phyloP scores from a whole-genome alignment of 2,888 invertebrate genomes.

The Nomada hirtipes region DNA sequence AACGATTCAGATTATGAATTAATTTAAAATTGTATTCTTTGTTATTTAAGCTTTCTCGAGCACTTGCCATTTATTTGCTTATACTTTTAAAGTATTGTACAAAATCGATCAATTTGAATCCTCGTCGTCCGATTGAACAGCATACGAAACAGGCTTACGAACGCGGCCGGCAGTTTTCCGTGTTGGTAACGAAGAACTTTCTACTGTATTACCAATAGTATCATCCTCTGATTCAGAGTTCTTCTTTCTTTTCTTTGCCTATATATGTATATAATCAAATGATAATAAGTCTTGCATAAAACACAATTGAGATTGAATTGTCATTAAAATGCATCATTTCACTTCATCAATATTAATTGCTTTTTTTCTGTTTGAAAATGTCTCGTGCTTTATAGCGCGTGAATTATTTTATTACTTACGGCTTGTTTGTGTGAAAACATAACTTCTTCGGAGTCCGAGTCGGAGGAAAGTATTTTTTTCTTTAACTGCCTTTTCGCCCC shows the following conservation, averaged over 20 bases:
- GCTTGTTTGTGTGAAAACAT: conserved; percentile 68
- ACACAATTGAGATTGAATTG: conserved; percentile 6
- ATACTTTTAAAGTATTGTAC: conserved; percentile 4
- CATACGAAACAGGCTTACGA: conserved; percentile 85
- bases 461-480: conserved; percentile 75
- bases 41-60: conserved; percentile 20
- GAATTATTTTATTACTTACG: conserved; percentile 67
- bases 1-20: conserved; percentile 15
- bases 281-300: background rate
- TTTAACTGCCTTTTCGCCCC: conserved; percentile 75
- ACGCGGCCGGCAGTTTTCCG: conserved; percentile 85
- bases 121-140: conserved; percentile 81
- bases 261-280: conserved; percentile 2
- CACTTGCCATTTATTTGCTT: conserved; percentile 8
- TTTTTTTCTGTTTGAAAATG: background rate
- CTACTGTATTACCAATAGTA: conserved; percentile 40
- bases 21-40: conserved; percentile 20
- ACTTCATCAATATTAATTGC: background rate
- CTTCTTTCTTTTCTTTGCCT: conserved; percentile 77
- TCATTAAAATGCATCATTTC: background rate
- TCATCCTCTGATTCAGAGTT: conserved; percentile 72
- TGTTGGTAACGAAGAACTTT: conserved; percentile 69
- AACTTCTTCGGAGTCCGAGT: conserved; percentile 78
- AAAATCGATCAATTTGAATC: conserved; percentile 61
- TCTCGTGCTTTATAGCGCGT: background rate